phyloP scores from a whole-genome alignment of 2,113 vertebrate species.

The Caracal caracal region DNA sequence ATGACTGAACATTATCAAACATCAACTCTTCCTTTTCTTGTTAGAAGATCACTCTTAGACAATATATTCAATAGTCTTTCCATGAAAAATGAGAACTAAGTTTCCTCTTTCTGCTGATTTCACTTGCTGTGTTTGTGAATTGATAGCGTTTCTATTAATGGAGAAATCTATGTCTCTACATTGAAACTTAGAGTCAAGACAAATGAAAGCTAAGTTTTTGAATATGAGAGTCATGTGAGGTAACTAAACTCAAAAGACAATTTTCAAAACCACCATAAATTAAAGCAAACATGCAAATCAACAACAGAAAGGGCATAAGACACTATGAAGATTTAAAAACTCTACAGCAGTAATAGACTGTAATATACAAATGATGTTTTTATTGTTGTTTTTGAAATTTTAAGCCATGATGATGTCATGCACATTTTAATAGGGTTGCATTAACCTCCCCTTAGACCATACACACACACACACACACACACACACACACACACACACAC shows the following conservation, averaged over 20 bases:
- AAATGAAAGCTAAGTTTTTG: neutral
- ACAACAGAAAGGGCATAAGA: neutral
- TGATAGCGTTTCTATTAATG: neutral
- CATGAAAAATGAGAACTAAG: neutral
- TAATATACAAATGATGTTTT: neutral
- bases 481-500: neutral
- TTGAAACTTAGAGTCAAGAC: neutral
- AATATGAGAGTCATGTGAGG: neutral
- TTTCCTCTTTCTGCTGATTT: neutral
- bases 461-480: neutral
- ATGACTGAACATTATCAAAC: neutral
- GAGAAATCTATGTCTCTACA: neutral
- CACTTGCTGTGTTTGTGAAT: neutral
- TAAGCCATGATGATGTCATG: neutral
- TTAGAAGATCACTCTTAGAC: neutral
- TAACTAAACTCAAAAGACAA: neutral
- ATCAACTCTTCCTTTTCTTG: neutral
- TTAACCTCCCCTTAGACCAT: neutral
- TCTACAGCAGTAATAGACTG: neutral
- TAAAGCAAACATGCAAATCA: slow-evolving; percentile 33
- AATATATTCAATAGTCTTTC: neutral
- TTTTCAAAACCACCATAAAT: slow-evolving; percentile 2
- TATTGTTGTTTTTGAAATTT: slow-evolving; percentile 25
- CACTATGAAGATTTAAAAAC: neutral
- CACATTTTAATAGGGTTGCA: neutral